Percentiles rank a stretch among this genome's conserved stretches.
Evolutionary conservation across 2,113 vertebrate species (phyloP).

Genomic region (Tachycineta bicolor): DNA sequence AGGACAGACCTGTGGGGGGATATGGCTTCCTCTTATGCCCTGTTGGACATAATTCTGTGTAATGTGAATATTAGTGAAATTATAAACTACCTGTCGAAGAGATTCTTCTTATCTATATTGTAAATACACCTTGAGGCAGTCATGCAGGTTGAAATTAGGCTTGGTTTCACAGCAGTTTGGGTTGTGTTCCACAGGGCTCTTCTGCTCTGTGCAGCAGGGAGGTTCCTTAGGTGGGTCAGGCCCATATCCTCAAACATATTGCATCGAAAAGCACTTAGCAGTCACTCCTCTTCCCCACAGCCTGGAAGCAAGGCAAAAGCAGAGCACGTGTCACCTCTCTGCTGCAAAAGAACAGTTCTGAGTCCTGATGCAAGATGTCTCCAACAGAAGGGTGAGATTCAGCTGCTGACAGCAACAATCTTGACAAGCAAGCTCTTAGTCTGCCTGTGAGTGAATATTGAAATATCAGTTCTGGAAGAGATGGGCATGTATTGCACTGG

Average conservation of each 20-base stretch:
- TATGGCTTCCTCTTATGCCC: neutral
- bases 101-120: neutral
- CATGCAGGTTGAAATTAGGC: neutral
- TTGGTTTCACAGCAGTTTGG: neutral
- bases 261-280: neutral
- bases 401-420: neutral
- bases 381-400: neutral
- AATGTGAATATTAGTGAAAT: neutral
- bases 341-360: neutral
- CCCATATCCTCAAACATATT: neutral
- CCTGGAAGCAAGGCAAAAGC: neutral
- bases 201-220: neutral
- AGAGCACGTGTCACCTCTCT: neutral
- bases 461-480: neutral
- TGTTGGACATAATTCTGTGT: neutral
- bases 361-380: neutral
- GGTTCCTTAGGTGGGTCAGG: neutral
- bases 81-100: neutral
- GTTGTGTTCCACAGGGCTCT: neutral
- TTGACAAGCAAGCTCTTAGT: neutral
- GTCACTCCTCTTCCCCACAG: neutral
- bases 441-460: neutral
- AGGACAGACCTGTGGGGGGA: neutral
- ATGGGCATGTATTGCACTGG: neutral
- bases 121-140: neutral